These are phyloP conservation scores for Euzophera pinguis DNA, from an alignment of 2,888 invertebrate species.

Conservation along the genomic window DNA sequence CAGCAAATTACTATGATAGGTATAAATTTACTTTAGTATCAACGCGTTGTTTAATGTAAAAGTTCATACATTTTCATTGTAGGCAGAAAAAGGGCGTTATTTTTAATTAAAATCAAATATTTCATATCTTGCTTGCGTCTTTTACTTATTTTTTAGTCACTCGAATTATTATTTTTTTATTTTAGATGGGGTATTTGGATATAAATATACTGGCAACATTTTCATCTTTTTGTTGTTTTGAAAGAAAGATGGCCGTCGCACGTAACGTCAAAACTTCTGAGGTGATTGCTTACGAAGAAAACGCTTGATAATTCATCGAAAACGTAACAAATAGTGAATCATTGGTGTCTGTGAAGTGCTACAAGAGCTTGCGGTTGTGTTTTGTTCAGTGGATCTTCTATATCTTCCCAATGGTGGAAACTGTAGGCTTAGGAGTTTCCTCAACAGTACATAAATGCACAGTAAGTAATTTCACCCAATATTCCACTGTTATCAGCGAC, in stretches of 20 bases:
- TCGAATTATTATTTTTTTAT: background rate
- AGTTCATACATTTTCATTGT: too few relatives aligned
- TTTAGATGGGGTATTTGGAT: slow-evolving; percentile 13
- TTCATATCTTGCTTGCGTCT: too few relatives aligned
- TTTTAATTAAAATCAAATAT: too few relatives aligned
- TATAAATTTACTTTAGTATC: too few relatives aligned
- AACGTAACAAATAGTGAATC: slow-evolving; percentile 31
- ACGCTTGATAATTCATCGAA: slow-evolving; percentile 53
- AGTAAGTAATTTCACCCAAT: slow-evolving; percentile 46
- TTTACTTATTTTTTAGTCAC: too few relatives aligned
- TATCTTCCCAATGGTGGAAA: slow-evolving; percentile 39
- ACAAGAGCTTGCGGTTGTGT: slow-evolving; percentile 32
- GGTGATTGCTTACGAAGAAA: slow-evolving; percentile 52
- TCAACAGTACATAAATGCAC: slow-evolving; percentile 59
- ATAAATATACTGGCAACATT: slow-evolving; percentile 47
- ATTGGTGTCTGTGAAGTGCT: slow-evolving; percentile 46
- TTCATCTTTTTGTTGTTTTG: slow-evolving; percentile 53
- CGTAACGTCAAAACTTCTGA: slow-evolving; percentile 66
- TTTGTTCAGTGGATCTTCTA: slow-evolving; percentile 28
- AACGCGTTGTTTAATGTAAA: too few relatives aligned
- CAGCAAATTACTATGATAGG: too few relatives aligned
- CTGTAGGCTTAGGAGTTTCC: slow-evolving; percentile 34
- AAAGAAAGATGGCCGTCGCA: slow-evolving; percentile 70
- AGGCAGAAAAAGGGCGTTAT: too few relatives aligned
- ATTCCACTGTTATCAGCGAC: slow-evolving; percentile 10